A percentile compares a stretch with the other conserved stretches of the same genome.
Conservation (phyloP, 2,888 invertebrate genomes). For the Danaus chrysippus region DNA sequence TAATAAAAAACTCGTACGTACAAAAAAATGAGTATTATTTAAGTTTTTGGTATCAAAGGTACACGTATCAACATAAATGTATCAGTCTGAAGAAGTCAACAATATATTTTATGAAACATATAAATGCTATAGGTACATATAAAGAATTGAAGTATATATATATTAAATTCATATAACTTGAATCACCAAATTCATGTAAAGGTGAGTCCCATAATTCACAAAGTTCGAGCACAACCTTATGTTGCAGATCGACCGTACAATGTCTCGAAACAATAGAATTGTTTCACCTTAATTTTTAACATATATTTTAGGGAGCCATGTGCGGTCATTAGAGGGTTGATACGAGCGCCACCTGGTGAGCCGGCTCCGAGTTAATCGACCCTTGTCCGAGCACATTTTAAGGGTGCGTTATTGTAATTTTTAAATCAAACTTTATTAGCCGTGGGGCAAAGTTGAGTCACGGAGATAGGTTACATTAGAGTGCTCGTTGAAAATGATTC, state of each 20-base stretch:
- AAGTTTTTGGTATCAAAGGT: too few relatives aligned
- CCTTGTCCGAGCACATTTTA: constrained; percentile 20
- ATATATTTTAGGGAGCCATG: constrained; percentile 24
- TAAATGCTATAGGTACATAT: too few relatives aligned
- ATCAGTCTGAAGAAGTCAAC: too few relatives aligned
- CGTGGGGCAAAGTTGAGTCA: constrained; percentile 19
- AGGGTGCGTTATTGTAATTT: constrained; percentile 36
- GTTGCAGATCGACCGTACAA: constrained; percentile 4
- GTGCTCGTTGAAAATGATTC: constrained; percentile 7
- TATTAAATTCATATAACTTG: too few relatives aligned
- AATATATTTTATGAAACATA: too few relatives aligned
- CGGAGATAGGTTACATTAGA: constrained; percentile 20
- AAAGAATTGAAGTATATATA: too few relatives aligned
- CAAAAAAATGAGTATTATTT: too few relatives aligned
- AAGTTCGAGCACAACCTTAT: too few relatives aligned
- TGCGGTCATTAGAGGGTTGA: constrained; percentile 37
- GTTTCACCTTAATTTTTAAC: constrained; percentile 30
- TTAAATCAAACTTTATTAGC: constrained; percentile 33
- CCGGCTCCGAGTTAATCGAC: constrained; percentile 44
- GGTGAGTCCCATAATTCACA: too few relatives aligned
- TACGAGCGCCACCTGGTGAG: constrained; percentile 53
- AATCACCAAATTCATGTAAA: too few relatives aligned
- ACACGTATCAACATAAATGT: too few relatives aligned
- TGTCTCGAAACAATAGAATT: constrained; percentile 24
- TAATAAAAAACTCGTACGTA: too few relatives aligned